Conservation (phyloP, 2,888 invertebrate species). For the Plagodis dolabraria region DNA sequence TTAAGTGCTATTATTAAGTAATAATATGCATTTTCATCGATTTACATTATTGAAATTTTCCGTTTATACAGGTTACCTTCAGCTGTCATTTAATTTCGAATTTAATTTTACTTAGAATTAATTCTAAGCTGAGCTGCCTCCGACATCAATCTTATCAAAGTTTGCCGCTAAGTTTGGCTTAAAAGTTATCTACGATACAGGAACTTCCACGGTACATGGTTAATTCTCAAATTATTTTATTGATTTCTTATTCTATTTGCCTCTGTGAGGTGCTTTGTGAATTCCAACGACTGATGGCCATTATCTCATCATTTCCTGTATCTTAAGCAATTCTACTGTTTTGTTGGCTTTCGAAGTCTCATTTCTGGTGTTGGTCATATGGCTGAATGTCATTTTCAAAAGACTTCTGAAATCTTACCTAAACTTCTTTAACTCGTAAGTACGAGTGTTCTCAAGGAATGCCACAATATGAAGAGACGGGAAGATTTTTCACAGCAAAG, state of each 20-base stretch:
- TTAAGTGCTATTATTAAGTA: too few species aligned
- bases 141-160: not conserved
- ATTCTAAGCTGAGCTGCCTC: not conserved
- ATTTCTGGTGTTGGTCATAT: too few species aligned
- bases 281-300: not conserved
- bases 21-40: conserved; percentile 5
- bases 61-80: conserved; percentile 34
- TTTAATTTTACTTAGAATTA: conserved; percentile 1
- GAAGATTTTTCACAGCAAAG: conserved; percentile 20
- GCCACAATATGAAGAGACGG: conserved; percentile 16
- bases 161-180: not conserved
- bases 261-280: not conserved
- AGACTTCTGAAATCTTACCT: too few species aligned
- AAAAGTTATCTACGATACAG: too few species aligned
- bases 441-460: conserved; percentile 13
- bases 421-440: not conserved
- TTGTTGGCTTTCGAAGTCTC: too few species aligned
- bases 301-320: not conserved
- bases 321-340: not conserved
- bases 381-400: too few species aligned
- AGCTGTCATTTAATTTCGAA: conserved; percentile 13
- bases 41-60: conserved; percentile 15
- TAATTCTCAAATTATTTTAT: too few species aligned
- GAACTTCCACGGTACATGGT: too few species aligned
- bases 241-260: too few species aligned